Evolutionary conservation across 2,113 vertebrate genomes (phyloP), one percentile per base, ranked within the genome.

Genomic region (Callopanchax toddi): DNA sequence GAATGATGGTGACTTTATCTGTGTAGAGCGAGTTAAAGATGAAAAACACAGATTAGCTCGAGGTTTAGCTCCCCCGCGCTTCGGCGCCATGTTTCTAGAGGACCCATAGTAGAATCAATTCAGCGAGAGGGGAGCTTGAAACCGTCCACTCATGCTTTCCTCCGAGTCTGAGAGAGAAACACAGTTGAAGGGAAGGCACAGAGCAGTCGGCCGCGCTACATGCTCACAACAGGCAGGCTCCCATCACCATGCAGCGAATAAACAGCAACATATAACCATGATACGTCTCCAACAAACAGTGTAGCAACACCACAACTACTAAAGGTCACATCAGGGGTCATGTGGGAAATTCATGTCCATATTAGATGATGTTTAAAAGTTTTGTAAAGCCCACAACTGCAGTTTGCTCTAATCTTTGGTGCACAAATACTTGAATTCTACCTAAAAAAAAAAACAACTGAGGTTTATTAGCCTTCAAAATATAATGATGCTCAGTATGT

Each of bases 41-140:
- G 1, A 1, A 0, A 17, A 4, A 1, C 1, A 0, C 23, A 25
- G 58, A 17, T 10, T 2, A 3, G 1, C 6, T 21, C 3, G 2
- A 15, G 11, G 51, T 10, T 0, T 1, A 3, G 7, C 21, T 39
- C 87, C 89, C 93, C 91, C 40, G 78, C 34, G 56, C 55, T 76
- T 17, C 52, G 2, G 73, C 61, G 66, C 65, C 56, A 70, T 52
- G 83, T 89, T 91, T 93, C 84, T 83, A 81, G 86, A 83, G 76
- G 89, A 83, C 90, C 92, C 90, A 91, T 93, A 93, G 93, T 93
- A 94, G 93, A 94, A 93, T 93, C 93, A 93, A 93, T 93, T 93
- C 91, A 92, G 89, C 86, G 83, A 89, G 83, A 90, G 93, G 93
- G 93, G 91, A 92, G 92, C 93, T 94, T 93, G 93, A 94, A 93